Evolutionary conservation across 2,113 vertebrate genomes (phyloP), one percentile per base, ranked within the genome.

Genomic region (Gymnorhina tibicen): DNA sequence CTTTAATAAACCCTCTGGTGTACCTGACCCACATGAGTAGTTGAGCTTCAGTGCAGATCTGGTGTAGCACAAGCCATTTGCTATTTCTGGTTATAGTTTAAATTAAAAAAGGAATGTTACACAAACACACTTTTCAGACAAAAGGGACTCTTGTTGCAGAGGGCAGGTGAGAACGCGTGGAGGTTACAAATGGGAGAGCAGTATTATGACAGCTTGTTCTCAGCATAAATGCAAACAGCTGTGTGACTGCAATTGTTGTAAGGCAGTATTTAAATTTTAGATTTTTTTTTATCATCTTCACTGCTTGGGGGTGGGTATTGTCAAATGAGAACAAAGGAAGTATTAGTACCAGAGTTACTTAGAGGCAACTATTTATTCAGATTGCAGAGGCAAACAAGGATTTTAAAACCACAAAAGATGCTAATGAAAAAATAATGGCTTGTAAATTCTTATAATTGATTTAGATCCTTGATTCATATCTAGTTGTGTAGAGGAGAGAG

Each of bases 141-240:
- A 95, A 95, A 97, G 94, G 81, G 41, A 33, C 73, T 89, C 73
- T 96, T 94, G 84, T 97, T 95, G 67, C 58, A 69, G 66, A 60
- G 50, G 93, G 62, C 95, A 96, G 95, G 96, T 97, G 94, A 96
- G 88, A 97, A 83, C 33, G 49, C 2, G 27, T 33, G 81, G 95
- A 87, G 70, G 72, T 81, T 96, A 70, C 47, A 62, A 96, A 55
- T 87, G 22, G 75, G 56, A 35, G 52, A 67, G 62, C 47, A 44
- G 39, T 91, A 60, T 95, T 95, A 70, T 74, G 85, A 77, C 90
- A 83, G 64, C 56, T 93, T 90, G 63, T 86, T 93, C 47, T 87
- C 62, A 63, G 26, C 19, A 26, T 39, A 66, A 83, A 82, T 55
- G 67, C 59, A 80, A 93, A 68, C 64, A 83, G 7, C 62, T 80